Percentiles rank a stretch among this genome's conserved stretches.
Evolutionary conservation across 2,797 vertebrate genomes (phyloP).

Genomic region (Lagocephalus sceleratus): DNA sequence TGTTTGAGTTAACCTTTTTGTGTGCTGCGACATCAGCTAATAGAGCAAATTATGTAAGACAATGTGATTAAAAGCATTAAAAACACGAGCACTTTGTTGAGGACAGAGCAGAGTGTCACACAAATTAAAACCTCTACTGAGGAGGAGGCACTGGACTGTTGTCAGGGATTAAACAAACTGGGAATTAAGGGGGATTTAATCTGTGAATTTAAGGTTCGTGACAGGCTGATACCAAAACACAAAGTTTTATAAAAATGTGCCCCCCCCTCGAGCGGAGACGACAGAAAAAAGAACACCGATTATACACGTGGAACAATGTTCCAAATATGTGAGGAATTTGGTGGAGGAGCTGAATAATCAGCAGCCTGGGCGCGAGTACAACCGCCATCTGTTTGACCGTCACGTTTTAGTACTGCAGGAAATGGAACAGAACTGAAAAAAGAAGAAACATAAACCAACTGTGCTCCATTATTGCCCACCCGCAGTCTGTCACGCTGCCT

Average conservation of each 20-base stretch:
- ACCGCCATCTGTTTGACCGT: constrained; percentile 5
- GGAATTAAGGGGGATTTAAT: constrained; percentile 23
- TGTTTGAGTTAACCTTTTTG: no score
- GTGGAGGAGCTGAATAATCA: constrained; percentile 49
- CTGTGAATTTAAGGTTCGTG: constrained; percentile 10
- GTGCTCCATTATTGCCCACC: constrained; percentile 12
- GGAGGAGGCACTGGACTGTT: no score
- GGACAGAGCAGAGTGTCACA: no score
- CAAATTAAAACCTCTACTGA: no score
- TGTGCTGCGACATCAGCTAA: no score
- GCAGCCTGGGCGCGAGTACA: constrained; percentile 1
- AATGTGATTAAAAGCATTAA: constrained; percentile 2
- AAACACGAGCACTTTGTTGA: background rate
- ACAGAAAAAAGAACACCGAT: constrained; percentile 1
- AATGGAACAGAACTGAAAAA: no score
- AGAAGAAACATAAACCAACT: no score
- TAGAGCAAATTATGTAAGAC: background rate
- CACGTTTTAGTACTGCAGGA: background rate
- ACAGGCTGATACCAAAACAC: constrained; percentile 10
- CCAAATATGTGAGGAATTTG: constrained; percentile 50
- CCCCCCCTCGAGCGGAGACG: constrained; percentile 6
- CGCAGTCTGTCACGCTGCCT: constrained; percentile 17
- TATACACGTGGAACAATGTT: constrained; percentile 15
- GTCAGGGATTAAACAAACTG: constrained; percentile 11
- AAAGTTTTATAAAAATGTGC: constrained; percentile 5